Conservation (phyloP, 2,113 vertebrate genomes). For the Phoxinus phoxinus region DNA sequence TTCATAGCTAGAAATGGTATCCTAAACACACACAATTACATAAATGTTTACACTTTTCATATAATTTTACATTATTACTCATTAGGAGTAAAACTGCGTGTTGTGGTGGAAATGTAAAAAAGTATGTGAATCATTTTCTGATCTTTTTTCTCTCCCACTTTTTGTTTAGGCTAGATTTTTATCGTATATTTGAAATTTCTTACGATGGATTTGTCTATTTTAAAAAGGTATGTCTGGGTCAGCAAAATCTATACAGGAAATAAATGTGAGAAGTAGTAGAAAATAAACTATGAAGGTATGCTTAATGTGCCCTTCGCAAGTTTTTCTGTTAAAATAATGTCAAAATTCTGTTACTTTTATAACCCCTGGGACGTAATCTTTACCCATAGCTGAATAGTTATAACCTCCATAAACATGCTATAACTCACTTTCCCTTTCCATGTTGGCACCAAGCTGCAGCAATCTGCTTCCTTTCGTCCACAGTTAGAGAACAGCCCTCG, state of each 20-base stretch:
- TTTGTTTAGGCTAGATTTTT: no score
- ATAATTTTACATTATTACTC: background rate
- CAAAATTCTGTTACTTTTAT: background rate
- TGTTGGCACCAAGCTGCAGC: conserved; percentile 86
- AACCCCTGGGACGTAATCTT: background rate
- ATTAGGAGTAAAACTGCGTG: background rate
- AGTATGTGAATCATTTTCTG: background rate
- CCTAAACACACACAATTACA: background rate
- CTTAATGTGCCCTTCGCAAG: background rate
- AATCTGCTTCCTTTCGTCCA: conserved; percentile 84
- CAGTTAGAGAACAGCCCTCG: conserved; percentile 87
- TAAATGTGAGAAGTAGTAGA: no score
- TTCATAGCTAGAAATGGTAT: background rate
- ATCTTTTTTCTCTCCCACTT: no score
- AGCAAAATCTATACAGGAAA: no score
- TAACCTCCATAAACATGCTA: background rate
- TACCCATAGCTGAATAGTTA: background rate
- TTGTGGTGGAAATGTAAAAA: background rate
- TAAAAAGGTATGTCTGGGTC: no score
- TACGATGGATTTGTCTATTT: no score
- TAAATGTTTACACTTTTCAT: background rate
- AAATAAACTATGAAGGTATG: background rate
- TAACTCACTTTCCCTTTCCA: conserved; percentile 83
- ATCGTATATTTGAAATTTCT: no score
- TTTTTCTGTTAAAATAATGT: background rate